Conservation (phyloP, 1,140 invertebrate genomes). For the Lepidurus packardi region DNA sequence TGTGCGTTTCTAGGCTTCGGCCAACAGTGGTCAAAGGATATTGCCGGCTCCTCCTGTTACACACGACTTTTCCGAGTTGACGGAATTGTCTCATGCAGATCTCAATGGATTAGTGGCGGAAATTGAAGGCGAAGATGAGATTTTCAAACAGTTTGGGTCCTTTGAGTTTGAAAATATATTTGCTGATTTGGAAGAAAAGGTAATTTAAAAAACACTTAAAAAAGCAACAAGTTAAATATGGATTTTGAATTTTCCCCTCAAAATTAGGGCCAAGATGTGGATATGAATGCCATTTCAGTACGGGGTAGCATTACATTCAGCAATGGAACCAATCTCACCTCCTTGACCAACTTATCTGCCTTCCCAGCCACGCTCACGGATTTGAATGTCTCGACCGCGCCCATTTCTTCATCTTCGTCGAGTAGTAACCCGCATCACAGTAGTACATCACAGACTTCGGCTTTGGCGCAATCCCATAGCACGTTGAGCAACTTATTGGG, state of each 20-base stretch:
- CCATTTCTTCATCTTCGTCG: conserved; percentile 20
- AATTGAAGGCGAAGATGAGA: conserved; percentile 59
- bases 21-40: conserved; percentile 31
- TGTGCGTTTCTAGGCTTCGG: conserved; percentile 27
- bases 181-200: conserved; percentile 46
- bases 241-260: neutral
- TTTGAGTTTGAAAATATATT: conserved; percentile 53
- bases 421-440: neutral
- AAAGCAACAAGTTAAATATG: neutral
- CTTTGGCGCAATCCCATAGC: neutral
- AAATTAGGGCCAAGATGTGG: conserved; percentile 1
- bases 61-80: conserved; percentile 41
- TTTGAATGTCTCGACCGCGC: conserved; percentile 20
- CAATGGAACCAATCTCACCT: conserved; percentile 30
- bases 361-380: conserved; percentile 10
- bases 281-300: conserved; percentile 30
- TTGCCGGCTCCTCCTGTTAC: conserved; percentile 31
- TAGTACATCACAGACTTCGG: neutral
- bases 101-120: conserved; percentile 57
- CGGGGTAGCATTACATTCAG: conserved; percentile 33
- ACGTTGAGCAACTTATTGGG: conserved; percentile 33
- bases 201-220: conserved; percentile 30
- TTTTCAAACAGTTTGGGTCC: conserved; percentile 61
- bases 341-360: conserved; percentile 22
- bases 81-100: conserved; percentile 61